Evolutionary conservation across 2,113 vertebrate genomes (phyloP), one percentile per base, ranked within the genome.

Genomic region (Carettochelys insculpta): DNA sequence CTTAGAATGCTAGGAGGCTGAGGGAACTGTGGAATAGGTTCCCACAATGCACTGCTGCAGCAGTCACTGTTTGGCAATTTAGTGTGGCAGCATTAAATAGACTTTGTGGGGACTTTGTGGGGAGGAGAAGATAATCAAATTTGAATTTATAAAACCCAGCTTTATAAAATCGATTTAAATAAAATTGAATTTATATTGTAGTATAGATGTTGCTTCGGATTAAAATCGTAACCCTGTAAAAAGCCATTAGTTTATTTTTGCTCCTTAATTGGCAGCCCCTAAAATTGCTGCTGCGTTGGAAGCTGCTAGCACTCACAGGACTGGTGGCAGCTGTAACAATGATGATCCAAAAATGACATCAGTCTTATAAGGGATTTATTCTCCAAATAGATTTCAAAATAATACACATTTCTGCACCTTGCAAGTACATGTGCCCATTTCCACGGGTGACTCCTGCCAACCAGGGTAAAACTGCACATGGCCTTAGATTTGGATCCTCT

Each of bases 201-300:
- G n/a, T n/a, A n/a, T n/a, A n/a, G n/a, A n/a, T n/a, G n/a, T n/a
- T n/a, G n/a, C n/a, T n/a, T n/a, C n/a, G n/a, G 31, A 6, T 76
- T 51, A 93, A 89, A 14, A 79, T 3, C 53, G 5, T n/a, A 68
- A 50, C 73, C 58, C 51, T 86, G 6, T 83, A 90, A 92, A 24
- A 7, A 93, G n/a, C 11, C 24, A 56, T 84, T 76, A 41, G 3
- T 94, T 90, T 88, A 8, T 22, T 65, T 54, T 25, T 88, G 34
- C 31, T 80, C 34, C 34, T 61, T 34, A 61, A 34, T 34, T 34
- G 29, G 31, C 31, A 61, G 58, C 6, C 31, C 31, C 13, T 34
- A 31, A 61, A 34, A 31, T 61, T 82, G 0, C 71, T 86, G 1
- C 77, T 82, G 29, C 82, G 48, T 41, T 4, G 1, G 11, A 41